Evolutionary conservation across 1,140 invertebrate species (phyloP).

Genomic region (Achatina immaculata): DNA sequence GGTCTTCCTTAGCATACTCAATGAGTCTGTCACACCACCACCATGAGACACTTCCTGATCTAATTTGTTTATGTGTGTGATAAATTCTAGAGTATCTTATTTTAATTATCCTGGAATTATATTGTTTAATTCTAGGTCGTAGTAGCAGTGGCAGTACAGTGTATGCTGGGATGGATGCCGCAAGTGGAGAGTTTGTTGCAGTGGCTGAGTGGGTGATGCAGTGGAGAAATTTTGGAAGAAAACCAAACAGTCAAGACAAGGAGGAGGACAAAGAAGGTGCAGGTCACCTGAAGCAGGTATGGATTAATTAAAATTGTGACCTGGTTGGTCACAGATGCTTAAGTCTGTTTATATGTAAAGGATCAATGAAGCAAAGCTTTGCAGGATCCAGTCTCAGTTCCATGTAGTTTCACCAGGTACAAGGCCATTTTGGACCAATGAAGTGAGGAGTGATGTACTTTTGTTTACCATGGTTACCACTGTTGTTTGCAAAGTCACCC

Average conservation of each 20-base stretch:
- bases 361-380: too few species aligned
- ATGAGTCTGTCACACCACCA: too few species aligned
- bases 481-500: too few species aligned
- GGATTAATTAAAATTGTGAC: background rate
- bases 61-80: background rate
- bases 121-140: slow-evolving; percentile 72
- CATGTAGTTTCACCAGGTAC: too few species aligned
- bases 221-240: slow-evolving; percentile 55
- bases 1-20: too few species aligned
- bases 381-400: too few species aligned
- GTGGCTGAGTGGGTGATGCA: slow-evolving; percentile 81
- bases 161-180: slow-evolving; percentile 79
- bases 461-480: too few species aligned
- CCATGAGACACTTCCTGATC: too few species aligned
- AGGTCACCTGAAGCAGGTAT: slow-evolving; percentile 74
- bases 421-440: too few species aligned
- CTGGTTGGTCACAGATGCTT: background rate
- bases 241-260: slow-evolving; percentile 60
- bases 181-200: slow-evolving; percentile 78
- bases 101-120: background rate
- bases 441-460: too few species aligned
- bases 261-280: slow-evolving; percentile 69
- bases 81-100: too few species aligned
- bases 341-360: background rate
- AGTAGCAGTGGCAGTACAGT: slow-evolving; percentile 77